phyloP scores from a whole-genome alignment of 2,888 invertebrate genomes.

The Proisotoma minuta region DNA sequence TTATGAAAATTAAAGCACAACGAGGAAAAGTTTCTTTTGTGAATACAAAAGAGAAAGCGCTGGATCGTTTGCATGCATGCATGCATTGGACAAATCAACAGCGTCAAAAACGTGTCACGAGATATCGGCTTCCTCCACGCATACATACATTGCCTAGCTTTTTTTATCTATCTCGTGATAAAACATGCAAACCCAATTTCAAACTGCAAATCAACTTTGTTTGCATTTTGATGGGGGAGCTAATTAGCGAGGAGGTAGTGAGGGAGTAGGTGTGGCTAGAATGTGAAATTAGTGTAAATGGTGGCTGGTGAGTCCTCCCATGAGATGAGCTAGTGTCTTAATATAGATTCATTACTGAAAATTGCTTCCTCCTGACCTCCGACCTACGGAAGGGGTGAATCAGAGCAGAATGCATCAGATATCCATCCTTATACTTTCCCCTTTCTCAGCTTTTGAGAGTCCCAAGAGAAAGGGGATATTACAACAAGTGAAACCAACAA shows the following conservation, averaged over 20 bases:
- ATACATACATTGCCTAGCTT: too few relatives aligned
- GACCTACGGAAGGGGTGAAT: background rate
- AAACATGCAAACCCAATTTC: too few relatives aligned
- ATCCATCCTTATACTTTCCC: background rate
- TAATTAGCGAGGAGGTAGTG: background rate
- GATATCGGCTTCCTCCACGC: too few relatives aligned
- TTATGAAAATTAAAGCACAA: too few relatives aligned
- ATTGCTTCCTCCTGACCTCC: background rate
- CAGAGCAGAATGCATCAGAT: background rate
- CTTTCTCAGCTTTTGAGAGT: background rate
- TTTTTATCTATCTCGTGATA: too few relatives aligned
- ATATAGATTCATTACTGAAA: background rate
- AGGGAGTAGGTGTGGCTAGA: background rate
- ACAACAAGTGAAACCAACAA: background rate
- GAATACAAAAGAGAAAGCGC: too few relatives aligned
- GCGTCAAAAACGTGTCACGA: too few relatives aligned
- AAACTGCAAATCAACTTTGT: too few relatives aligned
- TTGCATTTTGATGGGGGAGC: background rate
- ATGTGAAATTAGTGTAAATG: background rate
- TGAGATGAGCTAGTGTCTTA: background rate
- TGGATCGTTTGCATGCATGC: too few relatives aligned
- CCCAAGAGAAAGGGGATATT: background rate
- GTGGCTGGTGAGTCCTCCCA: background rate
- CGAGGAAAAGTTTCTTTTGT: too few relatives aligned
- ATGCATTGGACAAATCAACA: too few relatives aligned